Percentiles rank a stretch among this genome's conserved stretches.
phyloP scores from a whole-genome alignment of 2,797 vertebrate genomes.

The Hydrolagus colliei region DNA sequence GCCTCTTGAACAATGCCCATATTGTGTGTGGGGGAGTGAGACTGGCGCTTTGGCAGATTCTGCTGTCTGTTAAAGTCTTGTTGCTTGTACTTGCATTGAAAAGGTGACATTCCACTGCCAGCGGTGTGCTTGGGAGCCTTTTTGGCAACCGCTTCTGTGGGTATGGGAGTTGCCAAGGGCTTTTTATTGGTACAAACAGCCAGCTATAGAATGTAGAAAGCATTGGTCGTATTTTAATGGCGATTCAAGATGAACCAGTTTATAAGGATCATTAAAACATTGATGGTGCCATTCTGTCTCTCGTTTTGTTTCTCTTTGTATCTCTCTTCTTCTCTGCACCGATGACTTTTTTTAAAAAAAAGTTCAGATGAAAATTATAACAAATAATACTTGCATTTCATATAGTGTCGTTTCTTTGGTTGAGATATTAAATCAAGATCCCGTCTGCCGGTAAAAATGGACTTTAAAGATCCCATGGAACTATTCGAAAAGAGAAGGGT shows the following conservation, averaged over 20 bases:
- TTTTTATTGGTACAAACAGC: slow-evolving; percentile 36
- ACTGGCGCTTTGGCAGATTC: slow-evolving; percentile 52
- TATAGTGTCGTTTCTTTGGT: too few relatives aligned
- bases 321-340: slow-evolving; percentile 31
- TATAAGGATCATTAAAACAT: slow-evolving; percentile 23
- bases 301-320: slow-evolving; percentile 39
- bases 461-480: too few relatives aligned
- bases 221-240: slow-evolving; percentile 26
- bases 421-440: too few relatives aligned
- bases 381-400: slow-evolving; percentile 16
- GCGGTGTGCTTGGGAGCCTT: slow-evolving; percentile 39
- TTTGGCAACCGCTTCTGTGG: slow-evolving; percentile 42
- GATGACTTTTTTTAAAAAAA: slow-evolving; percentile 34
- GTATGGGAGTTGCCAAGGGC: slow-evolving; percentile 43
- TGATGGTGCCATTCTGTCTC: slow-evolving; percentile 16
- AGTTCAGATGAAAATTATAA: slow-evolving; percentile 38
- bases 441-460: too few relatives aligned
- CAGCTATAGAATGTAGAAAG: slow-evolving; percentile 20
- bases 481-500: too few relatives aligned
- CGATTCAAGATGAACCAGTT: not conserved
- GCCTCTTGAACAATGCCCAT: slow-evolving; percentile 48
- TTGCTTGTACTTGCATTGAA: slow-evolving; percentile 57
- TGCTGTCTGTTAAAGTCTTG: slow-evolving; percentile 51
- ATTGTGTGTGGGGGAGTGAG: slow-evolving; percentile 53
- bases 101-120: slow-evolving; percentile 54